Conservation (phyloP, 2,888 invertebrate genomes). For the Clitarchus hookeri region DNA sequence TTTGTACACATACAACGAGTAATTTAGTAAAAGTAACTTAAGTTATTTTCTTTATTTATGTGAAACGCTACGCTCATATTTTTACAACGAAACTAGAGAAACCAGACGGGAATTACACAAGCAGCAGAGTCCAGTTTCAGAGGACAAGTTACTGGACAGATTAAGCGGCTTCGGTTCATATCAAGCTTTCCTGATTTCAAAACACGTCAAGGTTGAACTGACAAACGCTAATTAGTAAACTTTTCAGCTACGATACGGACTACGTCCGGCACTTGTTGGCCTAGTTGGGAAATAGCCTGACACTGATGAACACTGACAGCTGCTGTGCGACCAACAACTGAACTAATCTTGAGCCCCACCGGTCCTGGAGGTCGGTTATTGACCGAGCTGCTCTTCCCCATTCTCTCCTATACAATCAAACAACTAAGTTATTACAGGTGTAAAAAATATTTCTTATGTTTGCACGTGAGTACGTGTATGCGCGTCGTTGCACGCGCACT, state of each 20-base stretch:
- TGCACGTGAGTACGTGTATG: too few relatives aligned
- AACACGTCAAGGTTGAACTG: neutral
- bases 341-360: neutral
- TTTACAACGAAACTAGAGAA: too few relatives aligned
- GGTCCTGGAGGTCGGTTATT: neutral
- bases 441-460: too few relatives aligned
- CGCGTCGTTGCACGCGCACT: too few relatives aligned
- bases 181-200: neutral
- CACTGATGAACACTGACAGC: neutral
- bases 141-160: neutral
- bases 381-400: too few relatives aligned
- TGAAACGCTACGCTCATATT: too few relatives aligned
- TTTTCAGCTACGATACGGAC: neutral
- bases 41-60: too few relatives aligned
- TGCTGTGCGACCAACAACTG: neutral
- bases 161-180: neutral
- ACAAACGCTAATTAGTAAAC: neutral
- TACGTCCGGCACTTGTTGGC: neutral
- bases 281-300: neutral
- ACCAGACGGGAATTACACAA: too few relatives aligned
- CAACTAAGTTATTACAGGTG: too few relatives aligned
- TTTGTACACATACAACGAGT: too few relatives aligned
- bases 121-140: neutral
- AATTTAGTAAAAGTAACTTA: too few relatives aligned
- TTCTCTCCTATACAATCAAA: too few relatives aligned